Evolutionary conservation across 2,888 invertebrate species (phyloP).

Genomic region (Drosophila neotestacea): DNA sequence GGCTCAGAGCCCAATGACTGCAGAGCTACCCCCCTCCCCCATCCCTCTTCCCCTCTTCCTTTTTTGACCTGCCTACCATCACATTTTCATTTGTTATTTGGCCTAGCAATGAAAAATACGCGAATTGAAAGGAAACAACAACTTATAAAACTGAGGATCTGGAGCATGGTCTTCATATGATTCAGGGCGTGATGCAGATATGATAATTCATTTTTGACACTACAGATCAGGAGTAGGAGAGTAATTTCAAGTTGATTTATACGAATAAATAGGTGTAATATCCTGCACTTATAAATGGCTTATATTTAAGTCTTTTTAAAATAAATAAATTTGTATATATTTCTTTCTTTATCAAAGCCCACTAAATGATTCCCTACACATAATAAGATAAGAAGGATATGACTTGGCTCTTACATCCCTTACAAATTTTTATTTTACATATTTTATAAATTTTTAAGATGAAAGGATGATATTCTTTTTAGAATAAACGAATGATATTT

Average conservation of each 20-base stretch:
- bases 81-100: conserved; percentile 45
- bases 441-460: no score
- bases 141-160: background rate
- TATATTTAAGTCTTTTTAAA: background rate
- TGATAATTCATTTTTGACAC: conserved; percentile 27
- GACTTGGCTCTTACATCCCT: no score
- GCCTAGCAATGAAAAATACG: conserved; percentile 59
- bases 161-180: background rate
- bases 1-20: conserved; percentile 49
- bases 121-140: conserved; percentile 43
- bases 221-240: background rate
- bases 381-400: no score
- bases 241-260: background rate
- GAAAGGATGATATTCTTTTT: no score
- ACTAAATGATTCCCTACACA: no score
- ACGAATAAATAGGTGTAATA: background rate
- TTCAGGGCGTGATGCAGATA: background rate
- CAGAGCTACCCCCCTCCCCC: background rate
- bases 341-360: no score
- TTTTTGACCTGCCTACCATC: conserved; percentile 12
- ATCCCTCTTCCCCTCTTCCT: background rate
- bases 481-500: no score
- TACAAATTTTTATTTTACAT: no score
- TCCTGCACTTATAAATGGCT: background rate
- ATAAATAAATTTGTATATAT: no score